A percentile compares a stretch with the other conserved stretches of the same genome.
These are phyloP conservation scores for Hemicrepidius hirtus DNA, from an alignment of 2,888 invertebrate genomes.

Conservation along the genomic window DNA sequence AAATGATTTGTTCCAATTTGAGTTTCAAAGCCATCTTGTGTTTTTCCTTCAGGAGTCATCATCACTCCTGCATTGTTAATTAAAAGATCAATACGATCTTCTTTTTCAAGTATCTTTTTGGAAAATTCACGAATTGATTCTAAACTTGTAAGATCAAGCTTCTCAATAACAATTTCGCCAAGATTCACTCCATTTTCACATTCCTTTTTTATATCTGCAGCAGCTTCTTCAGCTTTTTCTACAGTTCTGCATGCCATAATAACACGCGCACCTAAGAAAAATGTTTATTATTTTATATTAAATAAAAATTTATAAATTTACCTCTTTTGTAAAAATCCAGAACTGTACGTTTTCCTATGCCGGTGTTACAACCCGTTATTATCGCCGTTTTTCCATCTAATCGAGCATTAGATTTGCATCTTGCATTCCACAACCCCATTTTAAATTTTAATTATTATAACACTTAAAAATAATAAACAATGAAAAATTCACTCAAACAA, in stretches of 20 bases:
- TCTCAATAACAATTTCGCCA: conserved; percentile 70
- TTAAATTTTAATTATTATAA: no score
- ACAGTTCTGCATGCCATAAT: conserved; percentile 75
- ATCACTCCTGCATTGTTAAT: conserved; percentile 84
- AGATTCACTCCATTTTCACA: conserved; percentile 64
- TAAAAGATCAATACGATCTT: conserved; percentile 76
- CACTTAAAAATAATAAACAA: no score
- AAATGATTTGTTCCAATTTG: conserved; percentile 80
- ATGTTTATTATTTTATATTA: neutral
- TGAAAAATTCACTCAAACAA: no score
- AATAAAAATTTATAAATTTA: conserved; percentile 52
- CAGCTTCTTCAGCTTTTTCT: conserved; percentile 74
- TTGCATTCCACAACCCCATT: conserved; percentile 58
- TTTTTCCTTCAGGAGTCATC: conserved; percentile 73
- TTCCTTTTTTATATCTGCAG: conserved; percentile 69
- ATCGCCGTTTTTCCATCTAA: conserved; percentile 71
- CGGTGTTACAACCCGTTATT: conserved; percentile 68
- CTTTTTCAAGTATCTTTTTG: conserved; percentile 69
- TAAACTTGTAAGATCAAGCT: conserved; percentile 70
- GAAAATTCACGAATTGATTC: conserved; percentile 70
- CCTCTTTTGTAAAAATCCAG: conserved; percentile 71
- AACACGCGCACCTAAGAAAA: conserved; percentile 45
- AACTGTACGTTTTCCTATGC: conserved; percentile 69
- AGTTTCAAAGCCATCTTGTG: conserved; percentile 73
- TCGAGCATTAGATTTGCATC: conserved; percentile 65